These are phyloP conservation scores for Calyptommatus sinebrachiatus DNA, from an alignment of 2,113 vertebrate species.

Conservation along the genomic window DNA sequence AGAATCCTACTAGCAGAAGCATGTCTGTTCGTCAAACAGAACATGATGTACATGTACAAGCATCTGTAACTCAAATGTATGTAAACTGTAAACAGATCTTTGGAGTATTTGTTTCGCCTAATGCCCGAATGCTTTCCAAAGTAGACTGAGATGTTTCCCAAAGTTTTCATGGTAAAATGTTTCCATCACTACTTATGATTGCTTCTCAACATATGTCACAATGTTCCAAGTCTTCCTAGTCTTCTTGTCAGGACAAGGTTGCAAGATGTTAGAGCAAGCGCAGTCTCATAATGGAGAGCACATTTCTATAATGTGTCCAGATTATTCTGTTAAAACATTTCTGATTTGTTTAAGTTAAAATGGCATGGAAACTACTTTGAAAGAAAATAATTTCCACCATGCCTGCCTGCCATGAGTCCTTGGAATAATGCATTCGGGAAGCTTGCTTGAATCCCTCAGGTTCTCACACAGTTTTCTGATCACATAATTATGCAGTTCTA, in stretches of 20 bases:
- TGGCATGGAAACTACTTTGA: background rate
- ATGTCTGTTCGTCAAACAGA: background rate
- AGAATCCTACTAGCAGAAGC: background rate
- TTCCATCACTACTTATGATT: background rate
- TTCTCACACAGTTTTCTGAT: no score
- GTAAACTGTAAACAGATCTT: background rate
- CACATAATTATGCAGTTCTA: no score
- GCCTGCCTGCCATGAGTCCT: background rate
- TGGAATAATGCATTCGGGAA: no score
- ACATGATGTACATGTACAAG: background rate
- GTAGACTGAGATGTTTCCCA: background rate
- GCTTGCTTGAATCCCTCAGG: no score
- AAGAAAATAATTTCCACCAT: constrained; percentile 2
- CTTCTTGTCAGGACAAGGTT: background rate
- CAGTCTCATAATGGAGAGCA: background rate
- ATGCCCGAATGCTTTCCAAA: background rate
- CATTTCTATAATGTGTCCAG: constrained; percentile 30
- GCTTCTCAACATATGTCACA: no score
- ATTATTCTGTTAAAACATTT: constrained; percentile 14
- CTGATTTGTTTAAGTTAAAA: background rate
- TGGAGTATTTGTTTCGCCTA: background rate
- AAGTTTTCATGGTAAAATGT: background rate
- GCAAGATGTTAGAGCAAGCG: background rate
- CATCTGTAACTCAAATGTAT: background rate
- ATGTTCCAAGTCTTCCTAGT: background rate